These are phyloP conservation scores for Andrena dorsata DNA, from an alignment of 2,888 invertebrate species.

Conservation along the genomic window DNA sequence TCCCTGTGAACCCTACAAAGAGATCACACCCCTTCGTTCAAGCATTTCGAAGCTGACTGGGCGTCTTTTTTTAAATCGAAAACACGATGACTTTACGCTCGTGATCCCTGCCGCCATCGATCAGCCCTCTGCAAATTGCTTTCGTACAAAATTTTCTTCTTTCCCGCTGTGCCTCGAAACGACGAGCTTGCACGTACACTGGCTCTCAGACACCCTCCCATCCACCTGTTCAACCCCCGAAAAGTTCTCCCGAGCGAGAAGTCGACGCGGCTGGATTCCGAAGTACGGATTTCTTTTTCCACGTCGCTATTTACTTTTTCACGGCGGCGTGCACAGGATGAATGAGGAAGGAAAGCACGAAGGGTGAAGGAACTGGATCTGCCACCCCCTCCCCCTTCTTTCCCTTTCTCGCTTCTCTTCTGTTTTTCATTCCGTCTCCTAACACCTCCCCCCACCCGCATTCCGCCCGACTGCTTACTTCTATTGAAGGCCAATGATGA, in stretches of 20 bases:
- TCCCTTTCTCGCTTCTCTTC: neutral
- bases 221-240: constrained; percentile 51
- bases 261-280: constrained; percentile 75
- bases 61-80: constrained; percentile 69
- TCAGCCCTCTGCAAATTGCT: constrained; percentile 75
- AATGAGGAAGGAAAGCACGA: constrained; percentile 67
- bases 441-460: constrained; percentile 56
- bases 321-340: constrained; percentile 73
- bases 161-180: constrained; percentile 32
- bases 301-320: constrained; percentile 80
- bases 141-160: constrained; percentile 67
- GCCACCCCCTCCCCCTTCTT: neutral
- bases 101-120: constrained; percentile 49
- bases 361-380: constrained; percentile 42
- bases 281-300: constrained; percentile 81
- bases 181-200: constrained; percentile 66
- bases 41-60: constrained; percentile 45
- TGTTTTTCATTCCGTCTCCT: constrained; percentile 13
- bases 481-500: constrained; percentile 81
- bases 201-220: constrained; percentile 15
- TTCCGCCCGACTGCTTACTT: constrained; percentile 75
- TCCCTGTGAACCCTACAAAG: neutral
- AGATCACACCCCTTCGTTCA: constrained; percentile 7
- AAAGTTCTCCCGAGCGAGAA: constrained; percentile 74
- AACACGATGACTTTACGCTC: constrained; percentile 64